Percentiles rank a stretch among this genome's conserved stretches.
phyloP scores from a whole-genome alignment of 53 echinoderm and acorn worm genomes.

The Astropecten irregularis region DNA sequence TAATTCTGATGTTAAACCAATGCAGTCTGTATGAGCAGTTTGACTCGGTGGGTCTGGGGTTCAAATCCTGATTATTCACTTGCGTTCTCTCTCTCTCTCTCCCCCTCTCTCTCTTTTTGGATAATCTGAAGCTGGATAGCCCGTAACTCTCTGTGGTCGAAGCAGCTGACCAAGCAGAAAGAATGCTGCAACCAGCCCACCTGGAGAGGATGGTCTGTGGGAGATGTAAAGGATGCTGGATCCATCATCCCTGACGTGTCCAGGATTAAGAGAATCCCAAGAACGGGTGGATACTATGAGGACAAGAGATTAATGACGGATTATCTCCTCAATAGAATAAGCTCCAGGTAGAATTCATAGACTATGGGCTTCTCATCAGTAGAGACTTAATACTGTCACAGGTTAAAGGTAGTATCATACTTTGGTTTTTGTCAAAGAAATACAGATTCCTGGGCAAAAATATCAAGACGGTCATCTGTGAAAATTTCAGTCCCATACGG shows the following conservation, averaged over 20 bases:
- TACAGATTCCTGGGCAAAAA: too few species aligned
- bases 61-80: neutral
- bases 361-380: too few species aligned
- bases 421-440: too few species aligned
- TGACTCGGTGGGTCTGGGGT: neutral
- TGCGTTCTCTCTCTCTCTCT: neutral
- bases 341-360: constrained; percentile 80
- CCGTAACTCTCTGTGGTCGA: constrained; percentile 61
- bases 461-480: too few species aligned
- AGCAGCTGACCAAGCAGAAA: constrained; percentile 43
- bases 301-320: constrained; percentile 68
- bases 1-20: too few species aligned
- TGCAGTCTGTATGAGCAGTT: too few species aligned
- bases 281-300: constrained; percentile 68
- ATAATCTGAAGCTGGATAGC: constrained; percentile 83
- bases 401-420: too few species aligned
- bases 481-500: too few species aligned
- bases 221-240: constrained; percentile 1
- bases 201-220: constrained; percentile 81
- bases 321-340: constrained; percentile 67
- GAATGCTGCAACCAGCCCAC: constrained; percentile 71
- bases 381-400: too few species aligned
- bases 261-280: constrained; percentile 67
- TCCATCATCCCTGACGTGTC: constrained; percentile 86
- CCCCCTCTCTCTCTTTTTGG: neutral